These are phyloP conservation scores for Lasaia peninsularis DNA, from an alignment of 1,140 invertebrate species.

Conservation along the genomic window DNA sequence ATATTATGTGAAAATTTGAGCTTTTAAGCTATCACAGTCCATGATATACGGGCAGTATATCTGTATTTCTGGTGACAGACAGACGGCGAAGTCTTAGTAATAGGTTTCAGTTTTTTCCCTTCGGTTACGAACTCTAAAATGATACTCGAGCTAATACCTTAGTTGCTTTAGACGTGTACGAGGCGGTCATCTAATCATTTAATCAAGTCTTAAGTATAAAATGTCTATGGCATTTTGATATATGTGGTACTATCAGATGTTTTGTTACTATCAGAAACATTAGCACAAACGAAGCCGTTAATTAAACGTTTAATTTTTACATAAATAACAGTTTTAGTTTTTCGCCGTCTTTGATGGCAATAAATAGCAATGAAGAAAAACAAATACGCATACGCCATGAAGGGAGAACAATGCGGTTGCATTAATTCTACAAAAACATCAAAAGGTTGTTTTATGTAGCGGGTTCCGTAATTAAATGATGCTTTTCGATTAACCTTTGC, in stretches of 20 bases:
- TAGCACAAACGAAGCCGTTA: background rate
- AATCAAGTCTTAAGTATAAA: too few relatives aligned
- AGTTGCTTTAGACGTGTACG: too few relatives aligned
- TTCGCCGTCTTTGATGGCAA: constrained; percentile 1
- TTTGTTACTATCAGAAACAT: constrained; percentile 14
- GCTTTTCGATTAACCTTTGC: background rate
- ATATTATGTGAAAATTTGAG: too few relatives aligned
- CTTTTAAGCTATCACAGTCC: too few relatives aligned
- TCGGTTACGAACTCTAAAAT: too few relatives aligned
- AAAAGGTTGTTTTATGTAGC: background rate
- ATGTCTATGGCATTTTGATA: too few relatives aligned
- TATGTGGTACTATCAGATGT: background rate
- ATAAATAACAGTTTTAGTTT: background rate
- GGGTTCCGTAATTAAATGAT: constrained; percentile 1
- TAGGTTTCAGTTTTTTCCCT: too few relatives aligned
- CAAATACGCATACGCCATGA: background rate
- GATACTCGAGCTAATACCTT: too few relatives aligned
- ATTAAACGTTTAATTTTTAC: constrained; percentile 1
- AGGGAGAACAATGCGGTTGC: background rate
- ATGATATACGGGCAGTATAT: too few relatives aligned
- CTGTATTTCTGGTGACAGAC: too few relatives aligned
- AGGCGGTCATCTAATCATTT: too few relatives aligned
- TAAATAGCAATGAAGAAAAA: background rate
- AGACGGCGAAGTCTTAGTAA: too few relatives aligned
- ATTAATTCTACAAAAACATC: background rate